Conservation (phyloP, 2,113 vertebrate species). For the Ploceus nigricollis region DNA sequence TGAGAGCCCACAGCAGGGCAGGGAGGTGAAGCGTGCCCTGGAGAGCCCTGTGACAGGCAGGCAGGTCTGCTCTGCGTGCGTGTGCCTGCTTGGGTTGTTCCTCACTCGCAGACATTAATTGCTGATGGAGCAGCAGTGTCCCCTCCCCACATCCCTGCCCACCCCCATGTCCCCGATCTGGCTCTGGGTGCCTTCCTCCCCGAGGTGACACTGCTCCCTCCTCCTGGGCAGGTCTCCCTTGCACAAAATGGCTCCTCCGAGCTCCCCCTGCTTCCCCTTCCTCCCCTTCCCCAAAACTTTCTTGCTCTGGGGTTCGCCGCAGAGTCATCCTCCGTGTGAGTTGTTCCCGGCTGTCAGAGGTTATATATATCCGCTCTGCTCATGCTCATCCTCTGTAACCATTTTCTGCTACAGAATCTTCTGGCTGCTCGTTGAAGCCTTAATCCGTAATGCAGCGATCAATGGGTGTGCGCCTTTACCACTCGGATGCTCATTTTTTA, state of each 20-base stretch:
- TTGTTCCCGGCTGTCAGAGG: constrained; percentile 60
- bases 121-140: background rate
- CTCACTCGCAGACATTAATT: background rate
- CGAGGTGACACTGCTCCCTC: rapidly evolving
- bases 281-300: background rate
- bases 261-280: background rate
- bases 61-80: background rate
- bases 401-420: constrained; percentile 67
- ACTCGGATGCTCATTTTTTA: constrained; percentile 74
- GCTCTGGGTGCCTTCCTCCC: background rate
- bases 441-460: constrained; percentile 70
- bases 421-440: constrained; percentile 69
- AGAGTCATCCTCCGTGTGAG: constrained; percentile 37
- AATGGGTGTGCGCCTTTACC: constrained; percentile 67
- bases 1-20: background rate
- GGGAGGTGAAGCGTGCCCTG: background rate
- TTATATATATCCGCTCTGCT: constrained; percentile 58
- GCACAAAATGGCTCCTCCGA: background rate
- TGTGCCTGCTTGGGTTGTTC: background rate
- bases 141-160: background rate
- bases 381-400: constrained; percentile 62
- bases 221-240: background rate
- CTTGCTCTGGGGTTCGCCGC: constrained; percentile 30
- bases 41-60: background rate
- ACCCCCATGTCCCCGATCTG: rapidly evolving